A percentile compares a stretch with the other conserved stretches of the same genome.
Conservation (phyloP, 2,113 vertebrate genomes). For the Colossoma macropomum region DNA sequence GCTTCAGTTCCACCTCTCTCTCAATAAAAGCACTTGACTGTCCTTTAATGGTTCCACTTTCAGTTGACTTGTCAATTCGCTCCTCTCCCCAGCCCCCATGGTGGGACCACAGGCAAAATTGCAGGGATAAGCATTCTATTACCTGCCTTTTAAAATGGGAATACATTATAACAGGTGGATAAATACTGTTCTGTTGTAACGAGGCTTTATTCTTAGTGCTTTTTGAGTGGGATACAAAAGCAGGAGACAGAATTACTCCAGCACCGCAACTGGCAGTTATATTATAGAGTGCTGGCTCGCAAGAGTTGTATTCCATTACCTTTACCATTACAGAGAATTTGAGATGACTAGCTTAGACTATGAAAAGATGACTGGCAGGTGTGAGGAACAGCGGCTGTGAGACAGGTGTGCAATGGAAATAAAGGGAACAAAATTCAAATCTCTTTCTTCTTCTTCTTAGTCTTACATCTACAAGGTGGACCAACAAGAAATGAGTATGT, state of each 20-base stretch:
- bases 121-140: slow-evolving; percentile 52
- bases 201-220: background rate
- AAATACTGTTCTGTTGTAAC: slow-evolving; percentile 29
- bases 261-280: background rate
- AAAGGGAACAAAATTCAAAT: too few relatives aligned
- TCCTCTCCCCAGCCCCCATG: slow-evolving; percentile 35
- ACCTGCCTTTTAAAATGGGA: slow-evolving; percentile 54
- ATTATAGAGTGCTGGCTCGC: too few relatives aligned
- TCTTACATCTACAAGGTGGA: too few relatives aligned
- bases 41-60: slow-evolving; percentile 58
- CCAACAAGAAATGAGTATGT: too few relatives aligned
- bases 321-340: too few relatives aligned
- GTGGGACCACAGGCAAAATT: slow-evolving; percentile 36
- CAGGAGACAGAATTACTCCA: background rate
- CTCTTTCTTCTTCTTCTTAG: too few relatives aligned
- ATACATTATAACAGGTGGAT: slow-evolving; percentile 39
- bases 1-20: slow-evolving; percentile 47
- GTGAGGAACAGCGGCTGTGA: too few relatives aligned
- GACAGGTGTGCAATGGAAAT: too few relatives aligned
- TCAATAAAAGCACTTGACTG: slow-evolving; percentile 54
- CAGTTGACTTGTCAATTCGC: slow-evolving; percentile 54
- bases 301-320: too few relatives aligned
- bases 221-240: background rate
- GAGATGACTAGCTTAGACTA: background rate
- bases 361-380: background rate